phyloP scores from a whole-genome alignment of 2,113 vertebrate species.

The Cyanoramphus novaezelandiae region DNA sequence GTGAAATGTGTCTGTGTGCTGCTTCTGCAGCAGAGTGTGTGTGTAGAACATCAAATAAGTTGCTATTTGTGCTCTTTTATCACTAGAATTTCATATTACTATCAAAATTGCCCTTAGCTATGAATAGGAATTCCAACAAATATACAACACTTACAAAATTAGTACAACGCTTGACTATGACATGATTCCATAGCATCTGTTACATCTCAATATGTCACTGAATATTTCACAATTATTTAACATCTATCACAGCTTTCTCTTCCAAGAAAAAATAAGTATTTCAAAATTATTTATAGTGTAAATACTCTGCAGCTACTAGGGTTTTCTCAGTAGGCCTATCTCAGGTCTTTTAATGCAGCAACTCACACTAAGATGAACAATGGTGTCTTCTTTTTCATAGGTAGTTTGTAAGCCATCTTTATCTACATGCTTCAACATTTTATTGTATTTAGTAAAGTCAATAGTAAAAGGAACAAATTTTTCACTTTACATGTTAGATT shows the following conservation, averaged over 20 bases:
- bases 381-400: not conserved
- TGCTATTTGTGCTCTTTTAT: not conserved
- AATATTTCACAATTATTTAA: constrained; percentile 58
- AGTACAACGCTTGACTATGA: constrained; percentile 42
- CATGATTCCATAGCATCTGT: constrained; percentile 43
- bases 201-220: constrained; percentile 36
- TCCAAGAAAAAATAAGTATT: not conserved
- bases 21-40: not conserved
- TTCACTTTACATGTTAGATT: not conserved
- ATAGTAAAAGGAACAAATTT: not conserved
- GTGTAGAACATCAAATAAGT: not conserved
- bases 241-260: constrained; percentile 41
- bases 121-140: constrained; percentile 33
- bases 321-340: not conserved
- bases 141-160: constrained; percentile 36
- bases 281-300: not conserved
- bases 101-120: not conserved
- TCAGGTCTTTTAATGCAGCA: not conserved
- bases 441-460: not conserved
- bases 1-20: not conserved
- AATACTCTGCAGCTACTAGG: not conserved
- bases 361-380: not conserved
- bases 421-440: not conserved
- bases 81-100: not conserved
- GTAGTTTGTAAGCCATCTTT: not conserved